Percentiles rank a stretch among this genome's conserved stretches.
Conservation (phyloP, 2,888 invertebrate species). For the Pristionchus japonicus region DNA sequence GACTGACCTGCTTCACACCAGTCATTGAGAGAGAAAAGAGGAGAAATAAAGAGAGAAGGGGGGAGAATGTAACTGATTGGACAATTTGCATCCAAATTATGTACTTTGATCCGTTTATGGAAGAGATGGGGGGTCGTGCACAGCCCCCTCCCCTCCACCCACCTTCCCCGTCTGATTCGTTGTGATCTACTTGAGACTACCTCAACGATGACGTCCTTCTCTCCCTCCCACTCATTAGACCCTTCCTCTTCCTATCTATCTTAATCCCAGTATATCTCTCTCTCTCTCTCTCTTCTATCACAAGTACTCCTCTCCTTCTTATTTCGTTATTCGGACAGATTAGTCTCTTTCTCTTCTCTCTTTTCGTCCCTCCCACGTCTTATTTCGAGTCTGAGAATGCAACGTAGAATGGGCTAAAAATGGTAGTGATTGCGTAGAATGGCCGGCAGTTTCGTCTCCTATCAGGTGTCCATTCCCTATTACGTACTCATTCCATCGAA, state of each 20-base stretch:
- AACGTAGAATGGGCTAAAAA: not conserved
- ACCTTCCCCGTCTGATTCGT: not conserved
- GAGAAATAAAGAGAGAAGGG: not conserved
- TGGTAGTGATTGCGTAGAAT: not conserved
- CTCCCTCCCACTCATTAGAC: conserved; percentile 21
- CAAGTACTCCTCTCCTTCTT: not conserved
- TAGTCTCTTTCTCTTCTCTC: conserved; percentile 28
- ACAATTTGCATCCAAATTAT: no score
- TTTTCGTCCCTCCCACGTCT: conserved; percentile 18
- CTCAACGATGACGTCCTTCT: not conserved
- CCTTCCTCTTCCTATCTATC: conserved; percentile 47
- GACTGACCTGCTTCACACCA: not conserved
- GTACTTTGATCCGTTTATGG: no score
- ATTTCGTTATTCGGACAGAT: conserved; percentile 47
- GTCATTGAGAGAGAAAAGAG: not conserved
- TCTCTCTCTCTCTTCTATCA: no score
- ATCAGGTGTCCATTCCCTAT: not conserved
- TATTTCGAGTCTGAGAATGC: not conserved
- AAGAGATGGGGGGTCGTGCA: no score
- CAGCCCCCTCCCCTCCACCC: not conserved
- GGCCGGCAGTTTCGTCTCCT: not conserved
- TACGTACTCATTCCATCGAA: not conserved
- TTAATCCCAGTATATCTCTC: not conserved
- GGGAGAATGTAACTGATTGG: no score
- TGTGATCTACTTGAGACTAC: not conserved